Evolutionary conservation across 2,888 invertebrate species (phyloP).

Genomic region (Hyposoter didymator): DNA sequence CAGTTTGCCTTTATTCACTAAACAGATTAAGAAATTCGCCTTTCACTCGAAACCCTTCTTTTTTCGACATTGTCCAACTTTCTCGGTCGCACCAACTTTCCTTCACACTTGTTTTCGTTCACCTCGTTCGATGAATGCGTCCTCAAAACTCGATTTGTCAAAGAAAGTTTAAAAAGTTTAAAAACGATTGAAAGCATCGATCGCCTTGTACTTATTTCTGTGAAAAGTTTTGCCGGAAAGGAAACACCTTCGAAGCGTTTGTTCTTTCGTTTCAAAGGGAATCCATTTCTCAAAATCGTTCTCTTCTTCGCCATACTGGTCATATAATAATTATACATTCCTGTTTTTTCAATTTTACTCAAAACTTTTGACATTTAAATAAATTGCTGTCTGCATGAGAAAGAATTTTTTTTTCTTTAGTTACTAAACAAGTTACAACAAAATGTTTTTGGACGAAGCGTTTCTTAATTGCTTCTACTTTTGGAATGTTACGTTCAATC

Average conservation of each 20-base stretch:
- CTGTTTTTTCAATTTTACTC: background rate
- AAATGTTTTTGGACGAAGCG: background rate
- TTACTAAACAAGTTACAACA: background rate
- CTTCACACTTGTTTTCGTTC: constrained; percentile 2
- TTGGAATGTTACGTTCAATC: background rate
- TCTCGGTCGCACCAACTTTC: background rate
- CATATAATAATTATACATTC: background rate
- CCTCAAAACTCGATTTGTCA: background rate
- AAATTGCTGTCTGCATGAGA: background rate
- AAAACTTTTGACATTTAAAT: background rate
- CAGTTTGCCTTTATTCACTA: background rate
- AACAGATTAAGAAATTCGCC: constrained; percentile 1
- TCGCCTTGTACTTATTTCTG: constrained; percentile 6
- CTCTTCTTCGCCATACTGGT: background rate
- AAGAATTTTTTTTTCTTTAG: background rate
- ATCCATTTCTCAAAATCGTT: background rate
- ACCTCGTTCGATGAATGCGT: background rate
- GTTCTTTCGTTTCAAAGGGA: background rate
- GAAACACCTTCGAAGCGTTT: background rate
- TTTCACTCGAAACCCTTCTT: background rate
- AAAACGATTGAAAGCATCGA: background rate
- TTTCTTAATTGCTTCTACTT: background rate
- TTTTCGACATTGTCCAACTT: background rate
- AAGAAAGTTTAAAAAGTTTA: constrained; percentile 5
- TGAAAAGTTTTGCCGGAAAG: background rate